Evolutionary conservation across 2,888 invertebrate species (phyloP), one percentile per base, ranked within the genome.

Genomic region (Salticus scenicus): DNA sequence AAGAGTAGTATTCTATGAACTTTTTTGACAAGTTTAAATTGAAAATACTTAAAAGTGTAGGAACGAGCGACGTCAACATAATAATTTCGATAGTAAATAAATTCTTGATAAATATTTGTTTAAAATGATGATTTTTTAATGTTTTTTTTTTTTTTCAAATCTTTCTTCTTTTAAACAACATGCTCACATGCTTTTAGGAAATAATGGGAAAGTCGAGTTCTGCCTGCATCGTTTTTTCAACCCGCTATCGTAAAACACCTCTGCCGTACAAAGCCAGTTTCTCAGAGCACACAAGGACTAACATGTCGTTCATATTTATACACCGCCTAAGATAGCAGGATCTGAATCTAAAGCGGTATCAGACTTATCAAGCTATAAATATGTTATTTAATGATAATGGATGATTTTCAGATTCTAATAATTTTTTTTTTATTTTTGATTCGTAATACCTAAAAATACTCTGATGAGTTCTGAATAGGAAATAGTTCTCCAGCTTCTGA

Each of bases 221-320:
- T 10, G n/a, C n/a, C n/a, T n/a, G n/a, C 37, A 10, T 37, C 37
- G 37, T 37, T 37, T 10, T n/a, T 37, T 7, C 12, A 37, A 17
- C 24, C 57, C 24, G 57, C 57, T 57, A 24, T 57, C 24, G 57
- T 57, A 57, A 57, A 57, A 57, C 57, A 57, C 57, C 57, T 24
- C 57, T 57, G 57, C 57, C 24, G 57, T 57, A 57, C 57, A 20
- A 24, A 57, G 57, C 57, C 57, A 20, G 4, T n/a, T 57, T 17
- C 57, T 24, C 20, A 57, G 5, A 17, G 17, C 24, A 57, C 24
- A 57, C 57, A 47, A 47, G 2, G 57, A 24, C 24, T 57, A 57
- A 24, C 57, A 4, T 5, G 17, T 24, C 57, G 1, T 2, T 57
- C 57, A 24, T 57, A 57, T 5, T 24, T 37, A 37, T 7, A 24